These are phyloP conservation scores for Apodemia mormo DNA, from an alignment of 2,888 invertebrate genomes.

Conservation along the genomic window DNA sequence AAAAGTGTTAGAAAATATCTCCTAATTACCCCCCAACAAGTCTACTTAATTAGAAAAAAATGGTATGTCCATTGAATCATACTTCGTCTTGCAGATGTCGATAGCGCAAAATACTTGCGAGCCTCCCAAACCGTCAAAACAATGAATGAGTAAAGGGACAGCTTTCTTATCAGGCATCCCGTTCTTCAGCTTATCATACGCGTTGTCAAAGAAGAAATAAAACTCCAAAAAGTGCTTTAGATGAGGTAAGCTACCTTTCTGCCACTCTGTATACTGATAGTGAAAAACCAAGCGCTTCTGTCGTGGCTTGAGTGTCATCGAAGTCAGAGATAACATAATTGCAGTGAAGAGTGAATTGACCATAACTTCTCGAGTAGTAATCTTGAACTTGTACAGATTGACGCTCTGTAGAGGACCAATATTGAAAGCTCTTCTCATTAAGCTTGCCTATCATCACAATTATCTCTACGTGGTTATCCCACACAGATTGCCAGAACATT, in stretches of 20 bases:
- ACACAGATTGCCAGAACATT: conserved; percentile 21
- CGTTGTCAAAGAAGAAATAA: conserved; percentile 20
- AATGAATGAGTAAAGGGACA: neutral
- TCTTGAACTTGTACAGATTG: conserved; percentile 19
- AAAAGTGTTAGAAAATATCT: conserved; percentile 21
- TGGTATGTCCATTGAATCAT: conserved; percentile 1
- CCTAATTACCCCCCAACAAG: conserved; percentile 21
- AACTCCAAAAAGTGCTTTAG: conserved; percentile 17
- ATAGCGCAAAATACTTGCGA: neutral
- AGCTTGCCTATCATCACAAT: conserved; percentile 22
- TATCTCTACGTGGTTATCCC: conserved; percentile 14
- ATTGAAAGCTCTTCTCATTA: conserved; percentile 21
- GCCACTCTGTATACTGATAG: conserved; percentile 25
- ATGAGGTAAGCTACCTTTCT: conserved; percentile 28
- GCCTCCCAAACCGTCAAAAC: neutral
- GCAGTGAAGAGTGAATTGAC: conserved; percentile 4
- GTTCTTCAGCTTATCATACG: conserved; percentile 17
- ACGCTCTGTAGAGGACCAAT: conserved; percentile 17
- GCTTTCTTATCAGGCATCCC: neutral
- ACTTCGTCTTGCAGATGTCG: conserved; percentile 1
- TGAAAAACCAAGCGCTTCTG: conserved; percentile 22
- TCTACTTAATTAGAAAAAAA: conserved; percentile 20
- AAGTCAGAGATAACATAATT: neutral
- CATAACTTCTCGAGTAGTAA: conserved; percentile 19
- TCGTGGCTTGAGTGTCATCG: conserved; percentile 14